These are phyloP conservation scores for Diabrotica virgifera DNA, from an alignment of 1,140 invertebrate species.

Conservation along the genomic window DNA sequence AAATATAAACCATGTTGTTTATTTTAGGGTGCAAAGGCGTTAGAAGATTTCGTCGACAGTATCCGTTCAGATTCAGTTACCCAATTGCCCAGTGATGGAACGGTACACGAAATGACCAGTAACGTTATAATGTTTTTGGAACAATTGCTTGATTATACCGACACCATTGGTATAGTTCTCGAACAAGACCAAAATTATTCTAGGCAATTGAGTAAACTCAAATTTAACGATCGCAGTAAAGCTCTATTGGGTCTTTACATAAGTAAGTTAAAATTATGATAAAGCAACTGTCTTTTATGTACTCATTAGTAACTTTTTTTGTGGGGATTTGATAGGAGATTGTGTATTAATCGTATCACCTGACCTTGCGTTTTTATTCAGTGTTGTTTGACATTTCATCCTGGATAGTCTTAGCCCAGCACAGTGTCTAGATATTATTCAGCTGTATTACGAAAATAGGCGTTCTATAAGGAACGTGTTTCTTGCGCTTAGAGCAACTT, in stretches of 20 bases:
- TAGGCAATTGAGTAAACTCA: slow-evolving; percentile 52
- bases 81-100: slow-evolving; percentile 89
- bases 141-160: slow-evolving; percentile 74
- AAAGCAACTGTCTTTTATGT: too few species aligned
- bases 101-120: slow-evolving; percentile 91
- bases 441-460: too few species aligned
- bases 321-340: too few species aligned
- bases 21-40: slow-evolving; percentile 74
- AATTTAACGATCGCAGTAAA: slow-evolving; percentile 55
- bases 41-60: slow-evolving; percentile 92
- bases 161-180: slow-evolving; percentile 67
- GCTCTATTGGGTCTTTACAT: slow-evolving; percentile 73
- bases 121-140: slow-evolving; percentile 89
- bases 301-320: too few species aligned
- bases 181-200: slow-evolving; percentile 60
- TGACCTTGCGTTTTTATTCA: too few species aligned
- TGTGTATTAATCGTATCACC: too few species aligned
- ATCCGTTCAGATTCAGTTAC: slow-evolving; percentile 80
- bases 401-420: too few species aligned
- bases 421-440: too few species aligned
- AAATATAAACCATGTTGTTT: slow-evolving; percentile 16
- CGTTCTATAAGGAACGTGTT: too few species aligned
- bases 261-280: slow-evolving; percentile 53
- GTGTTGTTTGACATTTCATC: too few species aligned
- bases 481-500: too few species aligned